Base-by-base conservation (phyloP, 2,113 vertebrate species). In the Podiceps cristatus region DNA sequence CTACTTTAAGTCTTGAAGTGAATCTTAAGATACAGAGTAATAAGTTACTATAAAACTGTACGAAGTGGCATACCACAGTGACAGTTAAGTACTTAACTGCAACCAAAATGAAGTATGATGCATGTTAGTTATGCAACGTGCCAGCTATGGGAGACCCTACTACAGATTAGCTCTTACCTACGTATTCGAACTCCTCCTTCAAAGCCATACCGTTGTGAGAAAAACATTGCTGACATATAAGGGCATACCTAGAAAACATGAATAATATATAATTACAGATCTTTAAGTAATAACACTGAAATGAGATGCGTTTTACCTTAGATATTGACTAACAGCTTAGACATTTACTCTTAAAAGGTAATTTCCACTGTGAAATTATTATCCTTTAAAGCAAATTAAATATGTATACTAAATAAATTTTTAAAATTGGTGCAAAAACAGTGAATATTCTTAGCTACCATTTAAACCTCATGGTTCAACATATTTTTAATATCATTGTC, bases 121-220 rank as follows among this genome's bases (percentile, higher is more conserved):
- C 24, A 37, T 10, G 7, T 42, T 55, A 84, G 35, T 68, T 69
- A 78, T 45, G 17, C 91, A 94, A 67, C 35, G 25, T 10, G 23
- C 7, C 28, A 63, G 25, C 13, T 50, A 73, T 63, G 3, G 72
- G 9, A 62, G 25, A 92, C 13, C 40, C 35, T 35, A 92, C 55
- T 77, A 92, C 18, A 92, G 35, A 75, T 69, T 67, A 93, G 53
- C 94, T 97, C 99, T 99, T 99, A 99, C 99, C 99, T 97, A 99
- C 90, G 60, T 99, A 99, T 98, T 99, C 99, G 98, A 99, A 99
- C 97, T 99, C 99, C 96, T 99, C 99, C 95, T 99, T 99, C 98
- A 99, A 98, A 96, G 99, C 99, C 99, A 99, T 99, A 94, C 99
- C 99, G 98, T 99, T 99, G 98, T 99, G 99, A 93, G 99, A 99